Percentiles rank a stretch among this genome's conserved stretches.
phyloP scores from a whole-genome alignment of 2,113 vertebrate genomes.

The Lepus europaeus region DNA sequence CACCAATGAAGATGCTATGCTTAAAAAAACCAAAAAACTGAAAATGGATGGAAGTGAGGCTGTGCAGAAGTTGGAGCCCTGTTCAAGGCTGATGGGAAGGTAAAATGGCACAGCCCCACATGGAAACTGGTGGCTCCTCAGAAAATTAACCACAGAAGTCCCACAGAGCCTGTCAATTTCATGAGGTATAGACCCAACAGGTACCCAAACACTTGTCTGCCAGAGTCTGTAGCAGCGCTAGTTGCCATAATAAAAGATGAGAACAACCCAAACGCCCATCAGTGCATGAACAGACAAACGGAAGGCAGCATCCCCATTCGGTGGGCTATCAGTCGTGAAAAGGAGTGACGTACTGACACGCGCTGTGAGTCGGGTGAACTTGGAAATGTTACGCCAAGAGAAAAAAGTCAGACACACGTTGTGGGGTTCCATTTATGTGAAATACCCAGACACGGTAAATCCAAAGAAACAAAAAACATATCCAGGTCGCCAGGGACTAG shows the following conservation, averaged over 20 bases:
- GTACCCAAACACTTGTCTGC: not conserved
- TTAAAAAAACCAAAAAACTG: not conserved
- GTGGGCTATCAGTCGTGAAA: not conserved
- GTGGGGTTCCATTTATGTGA: not conserved
- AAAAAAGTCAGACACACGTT: not conserved
- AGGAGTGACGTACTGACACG: not conserved
- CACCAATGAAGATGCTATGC: not conserved
- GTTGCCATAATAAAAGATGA: not conserved
- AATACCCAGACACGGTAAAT: not conserved
- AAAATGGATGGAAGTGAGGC: not conserved
- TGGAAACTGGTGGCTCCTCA: not conserved
- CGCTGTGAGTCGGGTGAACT: not conserved
- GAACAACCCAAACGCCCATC: not conserved
- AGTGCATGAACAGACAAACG: not conserved
- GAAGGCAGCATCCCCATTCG: not conserved
- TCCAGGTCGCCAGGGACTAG: not conserved
- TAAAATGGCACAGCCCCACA: not conserved
- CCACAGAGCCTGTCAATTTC: not conserved
- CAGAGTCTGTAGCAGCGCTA: not conserved
- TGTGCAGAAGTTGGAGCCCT: not conserved
- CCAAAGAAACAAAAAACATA: not conserved
- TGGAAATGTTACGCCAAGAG: not conserved
- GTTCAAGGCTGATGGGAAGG: not conserved
- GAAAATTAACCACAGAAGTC: not conserved
- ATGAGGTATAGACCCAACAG: not conserved